Evolutionary conservation across 2,797 vertebrate species (phyloP), one percentile per base, ranked within the genome.

Genomic region (Sebastes matsubarae): DNA sequence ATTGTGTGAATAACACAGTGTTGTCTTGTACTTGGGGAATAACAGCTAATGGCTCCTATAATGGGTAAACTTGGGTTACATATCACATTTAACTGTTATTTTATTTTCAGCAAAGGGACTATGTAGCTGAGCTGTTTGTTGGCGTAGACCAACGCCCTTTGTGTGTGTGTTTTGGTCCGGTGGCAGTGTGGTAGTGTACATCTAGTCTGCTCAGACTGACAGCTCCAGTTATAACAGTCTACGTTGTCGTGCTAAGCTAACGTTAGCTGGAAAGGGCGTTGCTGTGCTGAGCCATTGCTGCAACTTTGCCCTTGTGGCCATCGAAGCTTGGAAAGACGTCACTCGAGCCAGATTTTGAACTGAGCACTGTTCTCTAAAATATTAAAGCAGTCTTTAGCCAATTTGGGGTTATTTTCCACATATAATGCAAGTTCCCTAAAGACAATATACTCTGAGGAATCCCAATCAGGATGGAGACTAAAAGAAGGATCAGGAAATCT

Each of bases 301-400:
- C 93, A 95, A 93, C 93, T 93, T 93, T 94, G 92, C 91, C 94
- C 94, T 94, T 94, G 93, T 93, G 92, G 88, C 87, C 84, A 87
- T 61, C 58, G 79, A 81, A 54, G 77, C 89, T 70, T 2, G 69
- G 79, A 87, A 89, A 89, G 50, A 89, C 89, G 85, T 90, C 87
- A 87, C 55, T 72, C 50, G 8, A 27, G 67, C 14, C 36, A 58
- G 38, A 79, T 89, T 79, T 82, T 70, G 1, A 66, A 76, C 7
- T 16, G 22, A 32, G 4, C 34, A 11, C 18, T 2, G 9, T 61
- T 30, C 4, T n/a, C 1, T 0, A 14, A 10, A 38, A 27, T 14
- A 58, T 25, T 10, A 32, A 64, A 63, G 14, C 57, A 34, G 27
- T 18, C 2, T 36, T 5, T 0, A 52, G 4, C 2, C 3, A n/a